Conservation (phyloP, 2,113 vertebrate species). For the Chaenogobius annularis region DNA sequence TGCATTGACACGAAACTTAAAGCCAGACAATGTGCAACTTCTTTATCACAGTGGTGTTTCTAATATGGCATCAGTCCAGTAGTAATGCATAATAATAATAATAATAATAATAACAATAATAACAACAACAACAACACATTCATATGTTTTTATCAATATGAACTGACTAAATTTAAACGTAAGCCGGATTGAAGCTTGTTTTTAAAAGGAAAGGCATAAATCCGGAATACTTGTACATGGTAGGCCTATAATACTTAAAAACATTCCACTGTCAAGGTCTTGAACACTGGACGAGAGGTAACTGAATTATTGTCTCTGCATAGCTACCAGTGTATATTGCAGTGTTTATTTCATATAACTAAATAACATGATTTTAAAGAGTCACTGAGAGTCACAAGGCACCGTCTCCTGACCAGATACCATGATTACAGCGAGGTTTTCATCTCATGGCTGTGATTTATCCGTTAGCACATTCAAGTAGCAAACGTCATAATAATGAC, state of each 20-base stretch:
- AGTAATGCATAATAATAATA: neutral
- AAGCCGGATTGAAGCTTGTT: constrained; percentile 10
- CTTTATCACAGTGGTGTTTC: constrained; percentile 53
- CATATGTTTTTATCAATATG: constrained; percentile 25
- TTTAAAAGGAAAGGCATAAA: constrained; percentile 14
- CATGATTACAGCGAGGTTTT: constrained; percentile 47
- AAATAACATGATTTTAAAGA: constrained; percentile 18
- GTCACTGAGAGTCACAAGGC: constrained; percentile 55
- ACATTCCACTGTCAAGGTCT: neutral
- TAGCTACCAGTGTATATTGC: constrained; percentile 49
- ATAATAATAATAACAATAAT: constrained; percentile 3
- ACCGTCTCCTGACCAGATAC: constrained; percentile 59
- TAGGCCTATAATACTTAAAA: neutral
- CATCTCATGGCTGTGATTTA: constrained; percentile 33
- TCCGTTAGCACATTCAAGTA: constrained; percentile 25
- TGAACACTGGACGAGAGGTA: neutral
- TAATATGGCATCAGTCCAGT: constrained; percentile 25
- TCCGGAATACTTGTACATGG: neutral
- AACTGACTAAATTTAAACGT: neutral
- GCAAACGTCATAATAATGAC: neutral
- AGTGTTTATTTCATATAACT: constrained; percentile 21
- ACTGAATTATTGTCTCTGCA: constrained; percentile 42
- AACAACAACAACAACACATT: too few species aligned
- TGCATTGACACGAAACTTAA: constrained; percentile 21
- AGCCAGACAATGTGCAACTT: constrained; percentile 25